Evolutionary conservation across 2,113 vertebrate species (phyloP).

Genomic region (Callopanchax toddi): DNA sequence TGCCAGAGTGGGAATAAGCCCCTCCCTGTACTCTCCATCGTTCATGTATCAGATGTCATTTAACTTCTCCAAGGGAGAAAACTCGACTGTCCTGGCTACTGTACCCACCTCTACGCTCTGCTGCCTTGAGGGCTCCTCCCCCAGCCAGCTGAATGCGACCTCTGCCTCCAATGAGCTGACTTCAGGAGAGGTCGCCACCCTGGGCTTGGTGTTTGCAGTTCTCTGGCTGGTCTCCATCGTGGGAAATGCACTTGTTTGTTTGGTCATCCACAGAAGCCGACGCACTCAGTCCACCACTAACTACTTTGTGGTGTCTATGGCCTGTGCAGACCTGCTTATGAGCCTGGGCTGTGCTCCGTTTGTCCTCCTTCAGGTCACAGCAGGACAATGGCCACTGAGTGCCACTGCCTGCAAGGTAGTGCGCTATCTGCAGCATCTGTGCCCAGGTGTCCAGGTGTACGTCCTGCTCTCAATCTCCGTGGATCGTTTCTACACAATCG

Average conservation of each 20-base stretch:
- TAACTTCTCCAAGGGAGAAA: background rate
- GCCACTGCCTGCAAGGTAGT: background rate
- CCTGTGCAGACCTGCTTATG: background rate
- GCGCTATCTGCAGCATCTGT: background rate
- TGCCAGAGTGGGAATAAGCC: background rate
- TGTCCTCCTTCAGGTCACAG: background rate
- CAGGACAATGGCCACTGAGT: background rate
- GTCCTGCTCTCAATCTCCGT: slow-evolving; percentile 1
- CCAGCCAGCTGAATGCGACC: background rate
- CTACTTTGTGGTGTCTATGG: background rate
- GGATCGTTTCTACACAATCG: background rate
- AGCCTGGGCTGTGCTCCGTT: background rate
- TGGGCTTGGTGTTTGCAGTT: background rate
- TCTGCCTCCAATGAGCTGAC: background rate
- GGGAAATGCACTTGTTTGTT: background rate
- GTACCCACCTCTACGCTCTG: background rate
- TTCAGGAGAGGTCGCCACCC: background rate
- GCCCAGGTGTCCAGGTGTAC: background rate
- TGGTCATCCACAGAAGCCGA: slow-evolving; percentile 1
- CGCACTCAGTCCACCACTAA: slow-evolving; percentile 2
- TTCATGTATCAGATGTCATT: slow-evolving; percentile 1
- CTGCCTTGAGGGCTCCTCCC: background rate
- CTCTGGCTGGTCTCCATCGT: background rate
- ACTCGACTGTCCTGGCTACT: background rate
- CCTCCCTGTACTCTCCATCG: background rate